A percentile compares a stretch with the other conserved stretches of the same genome.
Conservation (phyloP, 1,140 invertebrate genomes). For the Gonioctena quinquepunctata region DNA sequence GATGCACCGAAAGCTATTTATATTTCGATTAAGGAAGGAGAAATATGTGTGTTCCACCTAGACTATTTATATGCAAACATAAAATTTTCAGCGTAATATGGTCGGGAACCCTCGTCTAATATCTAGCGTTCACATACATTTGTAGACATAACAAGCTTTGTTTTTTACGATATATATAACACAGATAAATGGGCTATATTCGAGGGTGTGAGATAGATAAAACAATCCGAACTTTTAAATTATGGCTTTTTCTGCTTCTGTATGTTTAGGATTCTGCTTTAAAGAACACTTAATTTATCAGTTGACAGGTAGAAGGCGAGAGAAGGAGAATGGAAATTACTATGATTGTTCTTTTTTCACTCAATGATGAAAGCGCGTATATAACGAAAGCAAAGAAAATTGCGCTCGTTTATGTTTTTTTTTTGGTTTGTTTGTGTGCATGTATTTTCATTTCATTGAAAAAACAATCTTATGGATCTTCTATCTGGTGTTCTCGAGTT, state of each 20-base stretch:
- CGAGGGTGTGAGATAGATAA: constrained; percentile 18
- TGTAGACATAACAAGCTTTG: constrained; percentile 17
- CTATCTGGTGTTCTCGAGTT: no score
- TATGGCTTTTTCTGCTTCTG: constrained; percentile 12
- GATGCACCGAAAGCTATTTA: no score
- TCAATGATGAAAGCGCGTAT: neutral
- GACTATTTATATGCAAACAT: constrained; percentile 15
- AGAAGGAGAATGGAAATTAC: neutral
- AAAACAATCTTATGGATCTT: no score
- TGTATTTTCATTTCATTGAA: no score
- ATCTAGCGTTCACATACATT: constrained; percentile 15
- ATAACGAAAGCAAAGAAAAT: no score
- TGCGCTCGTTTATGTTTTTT: no score
- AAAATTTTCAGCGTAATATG: constrained; percentile 10
- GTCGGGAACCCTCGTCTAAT: constrained; percentile 10
- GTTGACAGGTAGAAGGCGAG: constrained; percentile 10
- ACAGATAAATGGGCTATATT: constrained; percentile 12
- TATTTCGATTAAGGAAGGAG: neutral
- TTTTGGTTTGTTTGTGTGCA: no score
- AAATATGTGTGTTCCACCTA: neutral
- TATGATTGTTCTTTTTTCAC: neutral
- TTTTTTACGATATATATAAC: constrained; percentile 15
- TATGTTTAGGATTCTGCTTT: constrained; percentile 1
- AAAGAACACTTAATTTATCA: constrained; percentile 6
- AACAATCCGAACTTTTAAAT: constrained; percentile 18